These are phyloP conservation scores for Eudyptes chrysolophus DNA, from an alignment of 2,113 vertebrate species.

Conservation along the genomic window DNA sequence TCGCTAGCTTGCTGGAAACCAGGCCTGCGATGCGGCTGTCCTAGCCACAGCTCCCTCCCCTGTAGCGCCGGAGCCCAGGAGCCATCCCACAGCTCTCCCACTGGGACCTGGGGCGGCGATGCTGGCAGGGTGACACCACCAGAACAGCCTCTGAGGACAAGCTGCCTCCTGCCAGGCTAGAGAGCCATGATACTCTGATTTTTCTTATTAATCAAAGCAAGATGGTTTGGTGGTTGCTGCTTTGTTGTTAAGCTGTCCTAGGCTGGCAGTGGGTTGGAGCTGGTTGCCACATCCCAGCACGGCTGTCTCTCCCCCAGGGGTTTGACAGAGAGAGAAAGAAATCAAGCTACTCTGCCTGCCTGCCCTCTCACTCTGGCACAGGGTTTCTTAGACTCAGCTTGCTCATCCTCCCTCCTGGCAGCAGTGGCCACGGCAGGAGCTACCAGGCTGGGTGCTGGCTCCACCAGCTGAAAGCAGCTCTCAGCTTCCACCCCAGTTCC, in stretches of 20 bases:
- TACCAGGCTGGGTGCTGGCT: background rate
- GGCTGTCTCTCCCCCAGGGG: background rate
- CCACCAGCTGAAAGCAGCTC: background rate
- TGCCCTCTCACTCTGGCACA: background rate
- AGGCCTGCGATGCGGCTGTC: accelerated
- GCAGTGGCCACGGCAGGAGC: background rate
- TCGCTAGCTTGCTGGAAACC: background rate
- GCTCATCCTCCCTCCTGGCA: background rate
- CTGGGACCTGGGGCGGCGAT: accelerated
- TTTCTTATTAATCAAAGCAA: background rate
- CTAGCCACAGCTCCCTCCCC: background rate
- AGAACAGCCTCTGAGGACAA: background rate
- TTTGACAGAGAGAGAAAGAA: background rate
- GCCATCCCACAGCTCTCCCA: background rate
- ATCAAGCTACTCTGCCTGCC: background rate
- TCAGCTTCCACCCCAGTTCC: background rate
- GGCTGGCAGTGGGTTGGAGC: background rate
- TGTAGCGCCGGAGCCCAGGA: background rate
- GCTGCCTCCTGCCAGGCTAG: background rate
- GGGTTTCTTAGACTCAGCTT: background rate
- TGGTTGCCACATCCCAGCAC: background rate
- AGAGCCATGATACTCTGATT: background rate
- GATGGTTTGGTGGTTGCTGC: background rate
- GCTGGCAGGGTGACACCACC: background rate
- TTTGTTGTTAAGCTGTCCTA: background rate